Evolutionary conservation across 92 coral and sea anemone genomes (phyloP).

Genomic region (Epizoanthus ramosus): DNA sequence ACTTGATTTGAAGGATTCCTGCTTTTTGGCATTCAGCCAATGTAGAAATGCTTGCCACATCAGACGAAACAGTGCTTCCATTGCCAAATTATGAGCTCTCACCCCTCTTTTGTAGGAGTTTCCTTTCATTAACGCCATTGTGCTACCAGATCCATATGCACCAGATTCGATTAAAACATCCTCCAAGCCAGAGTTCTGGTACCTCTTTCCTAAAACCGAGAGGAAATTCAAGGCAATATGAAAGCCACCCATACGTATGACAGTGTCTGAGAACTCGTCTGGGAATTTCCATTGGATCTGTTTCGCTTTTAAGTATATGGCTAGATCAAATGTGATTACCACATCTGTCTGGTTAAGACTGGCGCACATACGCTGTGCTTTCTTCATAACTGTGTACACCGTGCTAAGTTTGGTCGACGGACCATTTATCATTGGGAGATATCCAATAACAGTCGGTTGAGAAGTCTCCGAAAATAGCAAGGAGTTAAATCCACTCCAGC

Average conservation of each 20-base stretch:
- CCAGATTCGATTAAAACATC: constrained; percentile 62
- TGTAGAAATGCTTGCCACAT: constrained; percentile 49
- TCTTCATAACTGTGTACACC: constrained; percentile 17
- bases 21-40: constrained; percentile 1
- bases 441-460: not conserved
- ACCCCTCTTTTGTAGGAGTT: constrained; percentile 53
- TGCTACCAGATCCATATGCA: constrained; percentile 43
- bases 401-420: constrained; percentile 3
- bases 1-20: not conserved
- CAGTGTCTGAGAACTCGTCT: not conserved
- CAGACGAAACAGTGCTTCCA: constrained; percentile 57
- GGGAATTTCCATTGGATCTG: constrained; percentile 1
- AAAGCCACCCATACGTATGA: constrained; percentile 50
- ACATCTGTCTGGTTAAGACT: not conserved
- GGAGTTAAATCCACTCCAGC: constrained; percentile 37
- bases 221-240: constrained; percentile 39
- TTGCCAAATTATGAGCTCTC: constrained; percentile 50
- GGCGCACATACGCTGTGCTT: not conserved
- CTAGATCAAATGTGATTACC: constrained; percentile 38
- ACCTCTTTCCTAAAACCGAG: constrained; percentile 42
- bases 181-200: constrained; percentile 38
- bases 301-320: not conserved
- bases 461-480: not conserved
- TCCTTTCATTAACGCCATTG: constrained; percentile 37
- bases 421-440: constrained; percentile 34